Conservation (phyloP, 2,888 invertebrate species). For the Mechanitis mazaeus region DNA sequence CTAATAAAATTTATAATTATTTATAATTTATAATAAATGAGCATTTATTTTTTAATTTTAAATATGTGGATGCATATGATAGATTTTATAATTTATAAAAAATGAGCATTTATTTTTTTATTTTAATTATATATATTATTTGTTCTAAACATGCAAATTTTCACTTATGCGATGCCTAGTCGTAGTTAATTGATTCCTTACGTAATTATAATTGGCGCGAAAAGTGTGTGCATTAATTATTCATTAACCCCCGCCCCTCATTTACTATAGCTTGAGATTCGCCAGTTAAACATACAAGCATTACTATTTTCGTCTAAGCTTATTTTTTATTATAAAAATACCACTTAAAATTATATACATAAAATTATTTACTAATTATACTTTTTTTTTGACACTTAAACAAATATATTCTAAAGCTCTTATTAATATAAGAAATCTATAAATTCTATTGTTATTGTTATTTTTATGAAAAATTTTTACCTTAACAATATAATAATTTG, state of each 20-base stretch:
- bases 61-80: too few species aligned
- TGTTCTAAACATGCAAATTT: slow-evolving; percentile 31
- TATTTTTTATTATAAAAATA: slow-evolving; percentile 39
- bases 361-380: neutral
- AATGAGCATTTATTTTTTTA: too few species aligned
- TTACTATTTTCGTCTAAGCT: slow-evolving; percentile 55
- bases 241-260: slow-evolving; percentile 66
- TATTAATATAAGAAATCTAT: too few species aligned
- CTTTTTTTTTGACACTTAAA: neutral
- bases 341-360: neutral
- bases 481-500: too few species aligned
- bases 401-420: too few species aligned
- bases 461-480: too few species aligned
- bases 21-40: too few species aligned
- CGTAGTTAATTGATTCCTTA: slow-evolving; percentile 63
- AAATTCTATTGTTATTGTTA: too few species aligned
- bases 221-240: slow-evolving; percentile 70
- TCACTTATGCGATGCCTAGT: slow-evolving; percentile 33
- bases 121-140: too few species aligned
- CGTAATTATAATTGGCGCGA: slow-evolving; percentile 70
- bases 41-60: too few species aligned
- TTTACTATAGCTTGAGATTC: slow-evolving; percentile 63
- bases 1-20: too few species aligned
- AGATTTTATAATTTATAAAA: too few species aligned
- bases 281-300: slow-evolving; percentile 57